phyloP scores from a whole-genome alignment of 2,888 invertebrate species.

The Apodemia zela region DNA sequence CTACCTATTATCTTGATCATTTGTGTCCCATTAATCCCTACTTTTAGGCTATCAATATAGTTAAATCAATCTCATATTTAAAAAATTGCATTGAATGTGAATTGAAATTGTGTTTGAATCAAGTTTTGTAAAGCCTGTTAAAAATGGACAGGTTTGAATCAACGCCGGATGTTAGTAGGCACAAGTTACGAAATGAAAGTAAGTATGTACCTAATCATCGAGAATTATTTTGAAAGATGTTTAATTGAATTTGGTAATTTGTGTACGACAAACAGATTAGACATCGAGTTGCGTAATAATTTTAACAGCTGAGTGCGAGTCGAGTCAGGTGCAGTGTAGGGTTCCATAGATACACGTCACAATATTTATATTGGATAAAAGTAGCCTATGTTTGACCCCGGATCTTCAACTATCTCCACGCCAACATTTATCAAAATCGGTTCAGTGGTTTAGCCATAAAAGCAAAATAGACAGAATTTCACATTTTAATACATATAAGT shows the following conservation, averaged over 20 bases:
- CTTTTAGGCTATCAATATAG: not conserved
- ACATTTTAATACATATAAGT: too few species aligned
- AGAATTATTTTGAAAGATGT: not conserved
- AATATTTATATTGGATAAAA: too few species aligned
- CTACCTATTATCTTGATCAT: not conserved
- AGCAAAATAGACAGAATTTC: too few species aligned
- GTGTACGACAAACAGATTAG: not conserved
- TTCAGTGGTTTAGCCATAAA: too few species aligned
- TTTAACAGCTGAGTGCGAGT: not conserved
- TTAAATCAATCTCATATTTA: too few species aligned
- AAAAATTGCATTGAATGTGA: not conserved
- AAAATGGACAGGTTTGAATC: not conserved
- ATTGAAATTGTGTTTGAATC: not conserved
- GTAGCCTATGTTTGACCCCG: too few species aligned
- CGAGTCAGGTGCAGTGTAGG: too few species aligned
- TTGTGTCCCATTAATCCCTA: not conserved
- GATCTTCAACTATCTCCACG: too few species aligned
- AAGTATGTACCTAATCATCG: not conserved
- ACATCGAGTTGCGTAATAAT: not conserved
- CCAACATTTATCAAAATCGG: too few species aligned
- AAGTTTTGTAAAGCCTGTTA: not conserved
- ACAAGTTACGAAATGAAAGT: not conserved
- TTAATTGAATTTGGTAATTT: constrained; percentile 8
- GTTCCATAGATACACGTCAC: too few species aligned
- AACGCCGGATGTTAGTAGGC: not conserved